These are phyloP conservation scores for Drosophila tsacasi DNA, from an alignment of 1,140 invertebrate species.

Conservation along the genomic window DNA sequence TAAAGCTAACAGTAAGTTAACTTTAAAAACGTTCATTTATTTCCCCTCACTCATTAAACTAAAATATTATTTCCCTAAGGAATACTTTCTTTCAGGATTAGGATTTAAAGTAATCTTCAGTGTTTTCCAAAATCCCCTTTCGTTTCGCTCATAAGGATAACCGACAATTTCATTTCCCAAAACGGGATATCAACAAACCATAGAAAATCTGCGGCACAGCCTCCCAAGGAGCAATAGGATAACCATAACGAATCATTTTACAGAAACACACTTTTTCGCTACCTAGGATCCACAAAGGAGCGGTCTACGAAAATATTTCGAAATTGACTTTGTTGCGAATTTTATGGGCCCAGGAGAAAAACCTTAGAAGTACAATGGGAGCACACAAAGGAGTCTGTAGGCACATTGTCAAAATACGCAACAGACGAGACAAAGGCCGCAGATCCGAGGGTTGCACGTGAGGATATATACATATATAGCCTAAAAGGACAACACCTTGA, in stretches of 20 bases:
- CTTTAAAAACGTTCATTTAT: no score
- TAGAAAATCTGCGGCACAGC: slow-evolving; percentile 24
- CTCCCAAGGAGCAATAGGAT: slow-evolving; percentile 10
- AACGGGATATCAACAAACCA: slow-evolving; percentile 36
- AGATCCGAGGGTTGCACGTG: slow-evolving; percentile 49
- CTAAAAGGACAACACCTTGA: slow-evolving; percentile 48
- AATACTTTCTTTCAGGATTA: neutral
- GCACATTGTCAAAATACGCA: slow-evolving; percentile 80
- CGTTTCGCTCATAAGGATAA: slow-evolving; percentile 32
- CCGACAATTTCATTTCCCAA: slow-evolving; percentile 30
- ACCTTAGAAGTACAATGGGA: slow-evolving; percentile 21
- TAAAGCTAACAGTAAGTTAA: neutral
- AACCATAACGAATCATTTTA: slow-evolving; percentile 51
- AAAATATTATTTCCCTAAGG: neutral
- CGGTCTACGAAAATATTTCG: slow-evolving; percentile 9
- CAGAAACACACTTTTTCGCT: slow-evolving; percentile 21
- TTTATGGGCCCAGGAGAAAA: slow-evolving; percentile 67
- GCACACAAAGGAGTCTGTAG: slow-evolving; percentile 63
- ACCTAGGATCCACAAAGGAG: slow-evolving; percentile 18
- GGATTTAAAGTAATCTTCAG: neutral
- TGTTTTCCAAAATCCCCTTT: neutral
- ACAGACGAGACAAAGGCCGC: slow-evolving; percentile 53
- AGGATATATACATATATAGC: slow-evolving; percentile 2
- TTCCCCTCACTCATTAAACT: no score
- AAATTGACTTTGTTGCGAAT: slow-evolving; percentile 82